Conservation (phyloP, 2,113 vertebrate species). For the Pterocles orientalis region DNA sequence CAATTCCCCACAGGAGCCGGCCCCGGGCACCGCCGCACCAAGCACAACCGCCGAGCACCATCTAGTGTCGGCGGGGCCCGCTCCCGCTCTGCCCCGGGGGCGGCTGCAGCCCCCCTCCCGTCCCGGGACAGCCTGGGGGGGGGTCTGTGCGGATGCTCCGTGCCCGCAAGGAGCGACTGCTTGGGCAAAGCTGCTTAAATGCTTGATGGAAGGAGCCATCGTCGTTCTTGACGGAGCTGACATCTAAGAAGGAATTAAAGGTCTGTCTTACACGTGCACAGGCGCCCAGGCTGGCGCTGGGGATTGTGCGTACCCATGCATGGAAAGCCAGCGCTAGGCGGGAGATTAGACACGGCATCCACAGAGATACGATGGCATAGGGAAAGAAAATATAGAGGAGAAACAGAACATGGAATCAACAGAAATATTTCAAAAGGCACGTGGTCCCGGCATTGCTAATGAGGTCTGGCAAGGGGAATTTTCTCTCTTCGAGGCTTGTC, state of each 20-base stretch:
- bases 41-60: constrained; percentile 36
- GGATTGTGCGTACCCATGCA: rapidly evolving
- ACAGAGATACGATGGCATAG: background rate
- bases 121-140: no score
- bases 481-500: background rate
- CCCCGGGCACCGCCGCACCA: background rate
- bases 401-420: background rate
- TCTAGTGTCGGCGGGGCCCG: constrained; percentile 33
- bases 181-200: background rate
- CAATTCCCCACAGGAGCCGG: background rate
- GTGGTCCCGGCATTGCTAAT: background rate
- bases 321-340: background rate
- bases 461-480: background rate
- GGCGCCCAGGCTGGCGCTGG: rapidly evolving
- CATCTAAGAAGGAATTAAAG: background rate
- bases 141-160: background rate
- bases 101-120: background rate
- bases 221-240: background rate
- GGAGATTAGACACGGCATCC: background rate
- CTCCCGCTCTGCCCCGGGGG: background rate
- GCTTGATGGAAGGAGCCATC: background rate
- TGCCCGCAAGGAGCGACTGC: background rate
- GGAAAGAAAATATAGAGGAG: background rate
- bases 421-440: background rate
- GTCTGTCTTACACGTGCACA: rapidly evolving